Percentiles rank a stretch among this genome's conserved stretches.
Conservation (phyloP, 2,888 invertebrate genomes). For the Amiota communis region DNA sequence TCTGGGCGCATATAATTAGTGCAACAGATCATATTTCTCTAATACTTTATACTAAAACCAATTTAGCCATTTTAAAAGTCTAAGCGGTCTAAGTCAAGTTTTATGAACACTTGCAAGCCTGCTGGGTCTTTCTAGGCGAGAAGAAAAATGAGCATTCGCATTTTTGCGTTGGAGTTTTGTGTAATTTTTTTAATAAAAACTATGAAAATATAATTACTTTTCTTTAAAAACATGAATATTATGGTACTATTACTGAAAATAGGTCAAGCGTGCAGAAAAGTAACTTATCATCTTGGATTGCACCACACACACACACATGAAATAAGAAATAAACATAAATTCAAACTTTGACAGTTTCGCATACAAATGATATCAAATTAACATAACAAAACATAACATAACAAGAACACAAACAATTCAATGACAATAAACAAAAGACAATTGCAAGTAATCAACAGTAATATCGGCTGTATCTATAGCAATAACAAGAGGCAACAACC, state of each 20-base stretch:
- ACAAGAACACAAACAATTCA: constrained; percentile 1
- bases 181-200: too few species aligned
- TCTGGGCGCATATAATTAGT: constrained; percentile 45
- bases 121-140: background rate
- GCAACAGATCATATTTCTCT: background rate
- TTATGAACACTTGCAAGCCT: background rate
- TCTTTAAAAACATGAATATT: too few species aligned
- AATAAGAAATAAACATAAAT: constrained; percentile 5
- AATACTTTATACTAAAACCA: background rate
- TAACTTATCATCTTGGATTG: constrained; percentile 1
- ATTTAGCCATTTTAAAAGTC: background rate
- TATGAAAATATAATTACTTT: too few species aligned
- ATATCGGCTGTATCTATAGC: background rate
- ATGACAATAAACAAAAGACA: constrained; percentile 3
- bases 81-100: background rate
- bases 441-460: constrained; percentile 9
- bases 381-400: constrained; percentile 16
- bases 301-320: background rate
- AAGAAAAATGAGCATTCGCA: background rate
- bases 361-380: constrained; percentile 15
- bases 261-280: constrained; percentile 16
- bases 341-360: constrained; percentile 10
- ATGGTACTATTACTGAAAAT: background rate
- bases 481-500: background rate
- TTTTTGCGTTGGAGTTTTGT: too few species aligned